Base-by-base conservation (phyloP, 2,888 invertebrate species). In the Eurytoma adleriae region DNA sequence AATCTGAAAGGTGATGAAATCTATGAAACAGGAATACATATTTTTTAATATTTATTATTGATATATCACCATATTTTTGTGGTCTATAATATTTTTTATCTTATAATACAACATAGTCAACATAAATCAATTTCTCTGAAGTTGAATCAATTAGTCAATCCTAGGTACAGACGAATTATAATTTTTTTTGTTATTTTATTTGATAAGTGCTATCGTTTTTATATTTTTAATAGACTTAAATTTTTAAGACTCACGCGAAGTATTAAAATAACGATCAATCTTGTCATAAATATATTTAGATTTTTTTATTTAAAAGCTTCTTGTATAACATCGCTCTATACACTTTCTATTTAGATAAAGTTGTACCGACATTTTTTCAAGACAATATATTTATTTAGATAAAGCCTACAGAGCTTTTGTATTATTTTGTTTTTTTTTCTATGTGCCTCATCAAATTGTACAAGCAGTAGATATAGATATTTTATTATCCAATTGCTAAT, bases 271-370 rank as follows among this genome's bases (percentile, higher is more conserved):
- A 82, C 66, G 78, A 78, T 82, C 73, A 70, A 82, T 82, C 80
- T 82, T 77, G 78, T 78, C 82, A 80, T 82, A 82, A 78, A 82
- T 87, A 85, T 87, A 86, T 85, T 85, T 86, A 84, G 86, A 87
- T 87, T 87, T 64, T 81, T 78, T 88, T 86, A 87, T 89, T 89
- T 88, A 79, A 82, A 88, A 89, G 88, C 88, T 85, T 88, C 85
- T 87, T 86, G 85, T 86, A 88, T 86, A 88, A 89, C 84, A 86
- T 85, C 84, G 85, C 83, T 86, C 87, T 89, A 88, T 85, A 88
- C 85, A 87, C 84, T 84, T 84, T 79, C 84, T 86, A 87, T 83
- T 82, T 85, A 86, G 83, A 78, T 86, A 84, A 86, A 88, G 87
- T 88, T 85, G 86, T 84, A 84, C 83, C 70, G 73, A 83, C 81